phyloP scores from a whole-genome alignment of 2,888 invertebrate genomes.

The Luperina nickerlii region DNA sequence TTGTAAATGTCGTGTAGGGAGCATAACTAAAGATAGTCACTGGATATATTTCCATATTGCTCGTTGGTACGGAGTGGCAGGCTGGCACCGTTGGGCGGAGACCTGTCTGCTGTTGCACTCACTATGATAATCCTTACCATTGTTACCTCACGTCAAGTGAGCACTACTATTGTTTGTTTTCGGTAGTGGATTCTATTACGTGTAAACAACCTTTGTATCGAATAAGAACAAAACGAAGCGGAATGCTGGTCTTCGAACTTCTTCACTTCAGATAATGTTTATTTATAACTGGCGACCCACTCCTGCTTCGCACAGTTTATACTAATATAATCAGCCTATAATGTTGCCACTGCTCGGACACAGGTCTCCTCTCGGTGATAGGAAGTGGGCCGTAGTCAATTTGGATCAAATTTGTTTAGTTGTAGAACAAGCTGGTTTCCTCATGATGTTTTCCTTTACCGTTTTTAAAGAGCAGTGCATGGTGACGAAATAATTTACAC shows the following conservation, averaged over 20 bases:
- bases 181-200: conserved; percentile 74
- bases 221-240: conserved; percentile 54
- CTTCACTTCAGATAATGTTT: conserved; percentile 30
- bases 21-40: conserved; percentile 65
- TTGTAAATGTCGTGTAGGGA: conserved; percentile 57
- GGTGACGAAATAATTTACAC: neutral
- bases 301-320: neutral
- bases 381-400: neutral
- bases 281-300: conserved; percentile 17
- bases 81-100: conserved; percentile 75
- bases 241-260: conserved; percentile 34
- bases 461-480: neutral
- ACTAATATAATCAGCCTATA: neutral
- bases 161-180: conserved; percentile 82
- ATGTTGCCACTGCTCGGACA: neutral
- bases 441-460: neutral
- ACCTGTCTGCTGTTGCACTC: conserved; percentile 73
- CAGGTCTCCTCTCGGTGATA: neutral
- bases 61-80: conserved; percentile 66
- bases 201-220: conserved; percentile 40
- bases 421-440: neutral
- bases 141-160: conserved; percentile 79
- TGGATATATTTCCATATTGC: conserved; percentile 75
- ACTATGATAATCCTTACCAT: conserved; percentile 80
- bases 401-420: neutral